Evolutionary conservation across 2,113 vertebrate genomes (phyloP), one percentile per base, ranked within the genome.

Genomic region (Poecilia latipinna): DNA sequence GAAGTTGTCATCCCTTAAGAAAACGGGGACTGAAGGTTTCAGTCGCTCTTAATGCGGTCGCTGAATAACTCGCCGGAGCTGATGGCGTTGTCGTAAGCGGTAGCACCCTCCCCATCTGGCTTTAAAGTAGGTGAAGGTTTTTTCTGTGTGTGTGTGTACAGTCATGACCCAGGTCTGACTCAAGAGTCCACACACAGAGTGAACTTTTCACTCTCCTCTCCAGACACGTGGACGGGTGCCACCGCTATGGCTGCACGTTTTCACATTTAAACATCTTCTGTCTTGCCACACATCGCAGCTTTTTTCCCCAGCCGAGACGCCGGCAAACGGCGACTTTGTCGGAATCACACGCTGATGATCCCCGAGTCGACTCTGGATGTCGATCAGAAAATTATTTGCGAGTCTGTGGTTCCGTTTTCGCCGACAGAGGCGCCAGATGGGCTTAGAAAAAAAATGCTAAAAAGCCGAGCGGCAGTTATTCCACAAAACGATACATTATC

Each of bases 121-220:
- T 84, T 67, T 54, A 39, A 75, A 87, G 84, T 31, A 68, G 69
- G 74, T 78, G 73, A 79, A 51, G 8, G 60, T 6, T 19, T 48
- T 48, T 37, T 10, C 33, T 12, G 35, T 11, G 35, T 37, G 33
- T 35, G 35, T 24, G 26, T 81, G 78, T 68, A 31, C 37, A 37
- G 66, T 74, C 67, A 24, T 66, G 78, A 76, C 78, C 76, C 80
- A 72, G 74, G 74, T 84, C 87, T 88, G 86, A 87, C 86, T 90
- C 82, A 80, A 37, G 39, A 87, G 42, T 89, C 84, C 69, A 85
- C 85, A 79, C 86, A 78, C 79, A 29, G 33, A 61, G 65, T 89
- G 85, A 89, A 90, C 85, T 86, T 77, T 88, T 91, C 83, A 86
- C 90, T 87, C 64, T 37, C 35, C 35, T 37, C 71, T 84, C 65